Conservation (phyloP, 2,797 vertebrate species). For the Philypnodon macrostomus region DNA sequence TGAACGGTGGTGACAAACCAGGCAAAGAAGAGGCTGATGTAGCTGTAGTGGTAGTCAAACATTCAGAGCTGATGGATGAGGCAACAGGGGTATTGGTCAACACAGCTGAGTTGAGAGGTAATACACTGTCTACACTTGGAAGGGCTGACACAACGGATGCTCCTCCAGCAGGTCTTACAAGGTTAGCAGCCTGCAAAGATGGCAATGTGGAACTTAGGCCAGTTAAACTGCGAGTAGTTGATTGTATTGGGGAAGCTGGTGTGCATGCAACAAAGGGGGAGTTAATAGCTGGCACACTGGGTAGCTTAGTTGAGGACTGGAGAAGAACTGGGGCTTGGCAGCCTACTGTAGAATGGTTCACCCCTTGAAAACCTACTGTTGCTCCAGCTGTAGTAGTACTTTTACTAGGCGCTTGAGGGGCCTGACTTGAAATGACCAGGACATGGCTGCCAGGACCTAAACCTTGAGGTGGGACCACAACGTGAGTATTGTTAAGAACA, state of each 20-base stretch:
- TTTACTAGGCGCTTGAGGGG: slow-evolving; percentile 62
- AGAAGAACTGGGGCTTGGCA: slow-evolving; percentile 41
- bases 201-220: slow-evolving; percentile 23
- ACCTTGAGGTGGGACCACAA: slow-evolving; percentile 93
- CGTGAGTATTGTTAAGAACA: slow-evolving; percentile 87
- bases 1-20: slow-evolving; percentile 34
- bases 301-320: slow-evolving; percentile 32
- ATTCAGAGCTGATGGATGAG: slow-evolving; percentile 20
- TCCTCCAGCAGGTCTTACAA: slow-evolving; percentile 28
- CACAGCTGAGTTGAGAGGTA: slow-evolving; percentile 36
- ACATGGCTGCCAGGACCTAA: slow-evolving; percentile 91
- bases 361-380: slow-evolving; percentile 49
- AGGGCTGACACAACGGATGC: slow-evolving; percentile 39
- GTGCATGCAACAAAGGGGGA: slow-evolving; percentile 51
- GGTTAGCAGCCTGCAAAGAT: slow-evolving; percentile 20
- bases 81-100: slow-evolving; percentile 26
- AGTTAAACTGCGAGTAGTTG: slow-evolving; percentile 29
- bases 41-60: slow-evolving; percentile 33
- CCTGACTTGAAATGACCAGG: slow-evolving; percentile 83
- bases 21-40: slow-evolving; percentile 23
- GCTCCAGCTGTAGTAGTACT: slow-evolving; percentile 31
- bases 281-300: slow-evolving; percentile 35
- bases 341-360: slow-evolving; percentile 46
- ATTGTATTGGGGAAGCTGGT: slow-evolving; percentile 33
- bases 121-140: slow-evolving; percentile 24